phyloP scores from a whole-genome alignment of 2,888 invertebrate genomes.

The Drosophila phalerata region DNA sequence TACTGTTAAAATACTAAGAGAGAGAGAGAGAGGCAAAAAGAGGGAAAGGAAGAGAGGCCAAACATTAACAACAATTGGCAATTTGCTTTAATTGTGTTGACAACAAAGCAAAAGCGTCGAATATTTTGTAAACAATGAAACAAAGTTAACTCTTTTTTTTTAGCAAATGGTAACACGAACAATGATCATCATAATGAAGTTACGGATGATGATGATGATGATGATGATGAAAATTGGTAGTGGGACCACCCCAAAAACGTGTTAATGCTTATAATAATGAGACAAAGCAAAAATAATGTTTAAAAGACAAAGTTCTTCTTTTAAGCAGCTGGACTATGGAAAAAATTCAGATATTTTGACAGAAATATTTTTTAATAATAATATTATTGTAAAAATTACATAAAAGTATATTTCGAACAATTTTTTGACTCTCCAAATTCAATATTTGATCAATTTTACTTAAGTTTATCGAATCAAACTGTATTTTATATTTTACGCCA shows the following conservation, averaged over 20 bases:
- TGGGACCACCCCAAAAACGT: constrained; percentile 8
- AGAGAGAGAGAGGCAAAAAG: constrained; percentile 6
- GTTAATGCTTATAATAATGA: constrained; percentile 4
- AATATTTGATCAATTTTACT: no score
- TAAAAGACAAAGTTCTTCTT: constrained; percentile 3
- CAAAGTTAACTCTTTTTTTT: constrained; percentile 25
- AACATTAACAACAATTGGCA: constrained; percentile 72
- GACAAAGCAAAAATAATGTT: constrained; percentile 15
- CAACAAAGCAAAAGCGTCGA: constrained; percentile 18
- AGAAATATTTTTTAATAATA: no score
- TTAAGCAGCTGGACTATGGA: not conserved
- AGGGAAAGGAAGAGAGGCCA: constrained; percentile 8
- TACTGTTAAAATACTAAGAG: constrained; percentile 49
- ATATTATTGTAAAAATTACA: no score
- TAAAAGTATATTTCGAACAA: no score
- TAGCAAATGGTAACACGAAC: constrained; percentile 22
- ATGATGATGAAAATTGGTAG: constrained; percentile 11
- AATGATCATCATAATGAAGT: constrained; percentile 1
- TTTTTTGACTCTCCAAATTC: no score
- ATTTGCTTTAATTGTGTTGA: constrained; percentile 71
- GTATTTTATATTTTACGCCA: no score
- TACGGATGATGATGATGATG: not conserved
- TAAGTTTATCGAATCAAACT: no score
- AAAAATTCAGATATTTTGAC: no score
- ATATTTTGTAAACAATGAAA: constrained; percentile 24